Evolutionary conservation across 2,797 vertebrate genomes (phyloP).

Genomic region (Chaunax sp.): DNA sequence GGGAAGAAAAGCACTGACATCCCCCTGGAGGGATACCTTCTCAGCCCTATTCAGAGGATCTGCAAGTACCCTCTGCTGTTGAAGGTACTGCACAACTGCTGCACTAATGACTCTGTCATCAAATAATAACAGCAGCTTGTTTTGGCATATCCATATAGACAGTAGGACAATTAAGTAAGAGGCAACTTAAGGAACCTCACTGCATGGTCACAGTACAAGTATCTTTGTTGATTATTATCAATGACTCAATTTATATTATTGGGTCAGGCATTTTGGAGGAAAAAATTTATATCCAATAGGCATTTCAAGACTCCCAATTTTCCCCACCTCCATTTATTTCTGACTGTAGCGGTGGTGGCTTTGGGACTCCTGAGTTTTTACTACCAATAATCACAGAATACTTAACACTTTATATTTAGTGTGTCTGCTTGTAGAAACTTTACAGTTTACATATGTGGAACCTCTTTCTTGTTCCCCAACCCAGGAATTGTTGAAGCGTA

Average conservation of each 20-base stretch:
- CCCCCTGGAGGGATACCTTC: conserved; percentile 96
- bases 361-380: neutral
- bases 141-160: neutral
- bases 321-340: neutral
- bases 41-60: conserved; percentile 97
- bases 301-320: conserved; percentile 13
- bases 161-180: neutral
- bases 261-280: too few relatives aligned
- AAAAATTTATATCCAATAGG: neutral
- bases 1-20: conserved; percentile 98
- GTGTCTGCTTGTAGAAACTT: neutral
- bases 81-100: conserved; percentile 85
- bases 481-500: conserved; percentile 96
- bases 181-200: neutral
- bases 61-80: conserved; percentile 99
- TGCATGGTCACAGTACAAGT: too few relatives aligned
- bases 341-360: neutral
- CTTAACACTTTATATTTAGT: neutral
- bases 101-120: neutral
- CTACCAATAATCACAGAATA: conserved; percentile 21
- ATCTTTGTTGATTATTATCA: neutral
- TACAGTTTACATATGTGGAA: neutral
- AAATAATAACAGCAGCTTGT: neutral
- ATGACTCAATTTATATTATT: too few relatives aligned
- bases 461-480: neutral